Base-by-base conservation (phyloP, 1,140 invertebrate genomes). In the Sinella curviseta region DNA sequence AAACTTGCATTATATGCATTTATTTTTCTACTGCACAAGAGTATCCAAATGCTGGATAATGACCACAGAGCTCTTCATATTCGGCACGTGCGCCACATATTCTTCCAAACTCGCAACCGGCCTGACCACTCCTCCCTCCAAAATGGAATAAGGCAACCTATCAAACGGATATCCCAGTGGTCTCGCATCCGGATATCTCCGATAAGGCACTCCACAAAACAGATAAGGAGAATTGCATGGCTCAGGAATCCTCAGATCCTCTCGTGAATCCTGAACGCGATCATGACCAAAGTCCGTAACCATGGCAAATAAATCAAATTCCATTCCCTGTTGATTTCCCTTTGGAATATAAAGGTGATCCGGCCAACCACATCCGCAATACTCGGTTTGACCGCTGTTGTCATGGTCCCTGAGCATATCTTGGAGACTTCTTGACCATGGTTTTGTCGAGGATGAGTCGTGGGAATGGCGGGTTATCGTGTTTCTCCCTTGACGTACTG, bases 361-460 rank as follows among this genome's bases (percentile, higher is more conserved):
- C 0, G 94, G 94, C 94, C 94, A 95, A 65, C 94, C 94, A 85
- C 94, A 95, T 35, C 94, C 94, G 86, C 94, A 95, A 28, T 76
- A 24, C 4, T 24, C 36, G 31, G 17, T 26, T n/a, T n/a, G n/a
- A n/a, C n/a, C n/a, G n/a, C n/a, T n/a, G n/a, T n/a, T n/a, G n/a
- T n/a, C n/a, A n/a, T n/a, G n/a, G n/a, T n/a, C n/a, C n/a, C n/a
- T n/a, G n/a, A n/a, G n/a, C n/a, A n/a, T n/a, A n/a, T n/a, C 12
- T 35, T 12, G 17, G 31, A 65, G 57, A 24, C 1, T 35, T 28
- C 60, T 14, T n/a, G n/a, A 57, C n/a, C n/a, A 30, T 8, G 30
- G 73, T 0, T 60, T 17, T 17, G 78, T 79, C 33, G 76, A 70
- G 17, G 74, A 67, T 20, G 78, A 79, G 35, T 76, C 55, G 0